Percentiles rank a stretch among this genome's conserved stretches.
Conservation (phyloP, 2,113 vertebrate species). For the Phylloscopus trochilus region DNA sequence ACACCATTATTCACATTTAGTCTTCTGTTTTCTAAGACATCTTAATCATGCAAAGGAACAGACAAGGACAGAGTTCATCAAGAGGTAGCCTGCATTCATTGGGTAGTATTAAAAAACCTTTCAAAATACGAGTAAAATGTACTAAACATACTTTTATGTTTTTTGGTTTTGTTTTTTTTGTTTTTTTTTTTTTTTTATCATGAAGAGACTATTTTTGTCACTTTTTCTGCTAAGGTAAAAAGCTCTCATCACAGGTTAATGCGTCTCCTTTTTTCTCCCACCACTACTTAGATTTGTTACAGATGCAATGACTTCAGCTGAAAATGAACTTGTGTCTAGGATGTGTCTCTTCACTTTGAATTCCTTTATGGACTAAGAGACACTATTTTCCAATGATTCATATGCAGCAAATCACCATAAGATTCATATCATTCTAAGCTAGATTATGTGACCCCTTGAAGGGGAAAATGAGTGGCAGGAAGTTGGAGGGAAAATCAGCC, state of each 20-base stretch:
- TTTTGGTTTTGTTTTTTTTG: too few relatives aligned
- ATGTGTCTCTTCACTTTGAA: background rate
- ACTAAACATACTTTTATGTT: background rate
- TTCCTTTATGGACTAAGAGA: background rate
- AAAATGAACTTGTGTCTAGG: background rate
- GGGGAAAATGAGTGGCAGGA: background rate
- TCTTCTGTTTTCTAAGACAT: background rate
- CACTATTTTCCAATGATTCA: background rate
- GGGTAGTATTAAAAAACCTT: background rate
- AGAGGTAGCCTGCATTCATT: background rate
- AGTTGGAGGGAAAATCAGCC: background rate
- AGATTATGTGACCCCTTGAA: background rate
- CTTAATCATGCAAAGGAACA: background rate
- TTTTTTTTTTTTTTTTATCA: background rate
- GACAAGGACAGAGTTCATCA: background rate
- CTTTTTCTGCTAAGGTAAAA: background rate
- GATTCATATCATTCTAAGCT: background rate
- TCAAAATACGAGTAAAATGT: background rate
- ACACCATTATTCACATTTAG: background rate
- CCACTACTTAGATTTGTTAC: rapidly evolving
- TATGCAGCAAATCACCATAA: background rate
- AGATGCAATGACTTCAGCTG: background rate
- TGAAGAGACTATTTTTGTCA: background rate
- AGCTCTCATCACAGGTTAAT: background rate
- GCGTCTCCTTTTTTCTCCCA: background rate